phyloP scores from a whole-genome alignment of 2,888 invertebrate genomes.

The Amphipoea oculea region DNA sequence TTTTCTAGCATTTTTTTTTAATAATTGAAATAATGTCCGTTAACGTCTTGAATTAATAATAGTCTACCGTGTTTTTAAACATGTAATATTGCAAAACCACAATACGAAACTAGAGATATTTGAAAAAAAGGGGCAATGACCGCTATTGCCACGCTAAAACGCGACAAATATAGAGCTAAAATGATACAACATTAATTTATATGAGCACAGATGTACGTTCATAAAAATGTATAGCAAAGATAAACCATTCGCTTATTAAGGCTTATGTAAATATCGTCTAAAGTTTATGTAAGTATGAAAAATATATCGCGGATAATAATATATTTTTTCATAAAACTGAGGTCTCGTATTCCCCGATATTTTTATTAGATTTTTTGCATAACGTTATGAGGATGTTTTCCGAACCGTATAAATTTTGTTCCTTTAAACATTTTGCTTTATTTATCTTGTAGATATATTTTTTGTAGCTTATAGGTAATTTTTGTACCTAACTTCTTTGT shows the following conservation, averaged over 20 bases:
- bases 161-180: neutral
- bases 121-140: neutral
- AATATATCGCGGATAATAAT: conserved; percentile 41
- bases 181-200: neutral
- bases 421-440: conserved; percentile 24
- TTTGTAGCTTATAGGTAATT: neutral
- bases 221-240: conserved; percentile 1
- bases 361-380: conserved; percentile 61
- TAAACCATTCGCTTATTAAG: conserved; percentile 32
- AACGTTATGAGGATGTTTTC: conserved; percentile 47
- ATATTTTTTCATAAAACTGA: conserved; percentile 50
- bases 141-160: neutral
- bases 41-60: neutral
- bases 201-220: neutral
- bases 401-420: conserved; percentile 40
- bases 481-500: neutral
- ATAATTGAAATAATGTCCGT: neutral
- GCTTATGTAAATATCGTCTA: conserved; percentile 27
- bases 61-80: neutral
- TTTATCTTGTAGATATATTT: conserved; percentile 8
- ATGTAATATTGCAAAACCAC: neutral
- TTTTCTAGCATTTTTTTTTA: neutral
- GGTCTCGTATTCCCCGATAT: conserved; percentile 46
- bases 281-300: conserved; percentile 39
- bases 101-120: neutral